Evolutionary conservation across 2,113 vertebrate genomes (phyloP).

Genomic region (Tragulus kanchil): DNA sequence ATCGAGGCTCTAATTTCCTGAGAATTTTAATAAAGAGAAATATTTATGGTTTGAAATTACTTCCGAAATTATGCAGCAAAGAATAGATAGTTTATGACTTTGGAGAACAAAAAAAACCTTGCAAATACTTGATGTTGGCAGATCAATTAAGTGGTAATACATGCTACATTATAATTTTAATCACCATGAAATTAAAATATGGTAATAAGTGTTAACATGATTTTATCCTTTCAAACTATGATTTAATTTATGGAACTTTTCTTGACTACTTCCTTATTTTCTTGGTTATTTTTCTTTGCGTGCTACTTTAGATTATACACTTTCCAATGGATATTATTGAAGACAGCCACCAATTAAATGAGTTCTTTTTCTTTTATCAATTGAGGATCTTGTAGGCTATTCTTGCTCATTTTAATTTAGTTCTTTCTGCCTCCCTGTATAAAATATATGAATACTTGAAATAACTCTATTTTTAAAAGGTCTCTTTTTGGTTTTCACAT

Average conservation of each 20-base stretch:
- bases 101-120: constrained; percentile 72
- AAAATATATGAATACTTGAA: constrained; percentile 50
- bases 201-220: constrained; percentile 75
- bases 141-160: constrained; percentile 75
- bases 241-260: constrained; percentile 80
- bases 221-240: constrained; percentile 72
- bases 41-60: constrained; percentile 76
- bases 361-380: constrained; percentile 70
- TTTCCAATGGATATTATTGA: constrained; percentile 61
- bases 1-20: constrained; percentile 72
- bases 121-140: constrained; percentile 78
- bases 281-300: constrained; percentile 67
- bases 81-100: constrained; percentile 76
- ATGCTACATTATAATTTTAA: constrained; percentile 74
- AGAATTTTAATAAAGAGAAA: constrained; percentile 73
- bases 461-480: not conserved
- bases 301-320: constrained; percentile 48
- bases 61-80: constrained; percentile 62
- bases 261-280: constrained; percentile 75
- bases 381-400: constrained; percentile 68
- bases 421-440: constrained; percentile 43
- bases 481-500: constrained; percentile 18
- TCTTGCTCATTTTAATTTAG: constrained; percentile 73
- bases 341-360: constrained; percentile 71
- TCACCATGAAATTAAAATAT: constrained; percentile 83